Conservation (phyloP, 37 sponge, comb jelly and placozoan species). For the Cladorhizidae sp. region DNA sequence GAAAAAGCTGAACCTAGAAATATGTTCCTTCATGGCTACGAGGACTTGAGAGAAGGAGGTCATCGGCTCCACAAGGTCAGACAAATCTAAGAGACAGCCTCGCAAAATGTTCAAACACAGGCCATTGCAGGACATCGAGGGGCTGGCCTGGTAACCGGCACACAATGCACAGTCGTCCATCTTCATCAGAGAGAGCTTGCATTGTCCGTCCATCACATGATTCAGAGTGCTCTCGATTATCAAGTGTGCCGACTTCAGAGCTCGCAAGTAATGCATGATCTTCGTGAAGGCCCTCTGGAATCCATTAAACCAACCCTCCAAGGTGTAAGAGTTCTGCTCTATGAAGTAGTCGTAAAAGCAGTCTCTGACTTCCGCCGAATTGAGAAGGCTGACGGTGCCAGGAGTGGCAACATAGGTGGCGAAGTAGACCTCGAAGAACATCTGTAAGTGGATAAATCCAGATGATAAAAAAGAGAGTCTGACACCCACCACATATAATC, state of each 20-base stretch:
- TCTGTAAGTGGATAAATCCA: not conserved
- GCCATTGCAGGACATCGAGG: conserved; percentile 5
- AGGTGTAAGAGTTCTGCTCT: not conserved
- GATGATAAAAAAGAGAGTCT: not conserved
- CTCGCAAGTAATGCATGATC: conserved; percentile 29
- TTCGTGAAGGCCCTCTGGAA: conserved; percentile 23
- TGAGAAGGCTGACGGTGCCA: not conserved
- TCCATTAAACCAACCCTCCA: not conserved
- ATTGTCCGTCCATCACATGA: not conserved
- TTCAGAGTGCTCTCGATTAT: conserved; percentile 1
- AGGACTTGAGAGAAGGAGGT: not conserved
- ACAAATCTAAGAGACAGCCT: conserved; percentile 45
- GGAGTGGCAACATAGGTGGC: conserved; percentile 9
- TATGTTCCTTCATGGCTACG: not conserved
- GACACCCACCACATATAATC: not conserved
- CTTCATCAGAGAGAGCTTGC: conserved; percentile 33
- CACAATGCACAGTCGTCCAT: conserved; percentile 42
- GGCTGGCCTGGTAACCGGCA: conserved; percentile 15
- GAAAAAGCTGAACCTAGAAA: not conserved
- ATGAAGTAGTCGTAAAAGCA: conserved; percentile 49
- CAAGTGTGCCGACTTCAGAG: not conserved
- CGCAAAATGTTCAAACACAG: conserved; percentile 56
- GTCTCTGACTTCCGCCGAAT: conserved; percentile 1
- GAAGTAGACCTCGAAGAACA: conserved; percentile 42
- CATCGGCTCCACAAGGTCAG: conserved; percentile 22